These are phyloP conservation scores for Orthonevra nobilis DNA, from an alignment of 2,888 invertebrate genomes.

Conservation along the genomic window DNA sequence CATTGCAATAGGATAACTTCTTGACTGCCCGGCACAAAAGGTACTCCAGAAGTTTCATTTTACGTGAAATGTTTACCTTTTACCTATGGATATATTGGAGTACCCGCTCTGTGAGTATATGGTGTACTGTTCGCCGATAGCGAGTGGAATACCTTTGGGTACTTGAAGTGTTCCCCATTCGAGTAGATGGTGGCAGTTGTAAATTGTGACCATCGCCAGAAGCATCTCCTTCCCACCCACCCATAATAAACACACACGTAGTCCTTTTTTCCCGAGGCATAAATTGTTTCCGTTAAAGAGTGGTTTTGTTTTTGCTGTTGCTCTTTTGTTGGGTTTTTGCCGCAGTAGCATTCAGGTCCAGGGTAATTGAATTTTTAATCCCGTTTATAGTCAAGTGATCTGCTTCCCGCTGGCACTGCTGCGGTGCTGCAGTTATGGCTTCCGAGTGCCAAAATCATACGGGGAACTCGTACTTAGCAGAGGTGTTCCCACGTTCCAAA, in stretches of 20 bases:
- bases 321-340: constrained; percentile 23
- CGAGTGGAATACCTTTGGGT: constrained; percentile 22
- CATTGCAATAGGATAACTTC: constrained; percentile 34
- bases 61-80: constrained; percentile 50
- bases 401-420: constrained; percentile 44
- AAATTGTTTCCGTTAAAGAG: too few species aligned
- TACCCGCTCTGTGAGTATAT: too few species aligned
- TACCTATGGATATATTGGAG: constrained; percentile 26
- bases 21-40: constrained; percentile 32
- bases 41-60: constrained; percentile 48
- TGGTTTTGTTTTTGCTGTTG: too few species aligned
- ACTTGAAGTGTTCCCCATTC: neutral
- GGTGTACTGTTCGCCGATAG: constrained; percentile 29
- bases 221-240: neutral
- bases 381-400: constrained; percentile 80
- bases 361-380: constrained; percentile 80
- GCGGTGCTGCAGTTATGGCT: constrained; percentile 13
- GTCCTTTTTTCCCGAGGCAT: too few species aligned
- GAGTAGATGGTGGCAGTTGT: constrained; percentile 1
- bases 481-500: too few species aligned
- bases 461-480: too few species aligned
- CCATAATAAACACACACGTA: too few species aligned
- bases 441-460: constrained; percentile 18
- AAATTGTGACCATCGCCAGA: constrained; percentile 36
- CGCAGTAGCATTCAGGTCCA: constrained; percentile 23